These are phyloP conservation scores for Danaus plexippus DNA, from an alignment of 1,140 invertebrate species.

Conservation along the genomic window DNA sequence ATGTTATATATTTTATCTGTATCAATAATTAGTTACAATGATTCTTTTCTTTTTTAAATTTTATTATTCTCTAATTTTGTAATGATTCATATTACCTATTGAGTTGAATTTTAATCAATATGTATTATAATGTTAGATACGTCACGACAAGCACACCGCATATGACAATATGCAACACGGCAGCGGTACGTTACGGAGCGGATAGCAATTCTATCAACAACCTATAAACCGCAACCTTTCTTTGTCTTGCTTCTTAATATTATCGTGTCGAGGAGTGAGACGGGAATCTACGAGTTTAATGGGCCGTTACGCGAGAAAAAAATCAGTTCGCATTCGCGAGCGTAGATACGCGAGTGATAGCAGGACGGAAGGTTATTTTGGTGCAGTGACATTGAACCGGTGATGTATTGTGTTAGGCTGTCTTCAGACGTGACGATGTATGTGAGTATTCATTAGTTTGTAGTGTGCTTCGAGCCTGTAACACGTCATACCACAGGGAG, in stretches of 20 bases:
- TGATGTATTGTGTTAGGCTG: constrained; percentile 1
- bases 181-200: constrained; percentile 64
- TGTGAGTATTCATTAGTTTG: too few relatives aligned
- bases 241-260: constrained; percentile 65
- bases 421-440: too few relatives aligned
- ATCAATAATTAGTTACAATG: too few relatives aligned
- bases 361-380: constrained; percentile 50
- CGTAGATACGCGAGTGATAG: constrained; percentile 71
- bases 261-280: constrained; percentile 57
- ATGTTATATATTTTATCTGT: too few relatives aligned
- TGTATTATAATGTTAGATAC: constrained; percentile 5
- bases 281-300: constrained; percentile 69
- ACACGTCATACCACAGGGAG: too few relatives aligned
- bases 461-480: too few relatives aligned
- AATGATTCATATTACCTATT: too few relatives aligned
- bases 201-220: constrained; percentile 73
- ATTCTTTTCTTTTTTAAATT: too few relatives aligned
- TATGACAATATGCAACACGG: constrained; percentile 71
- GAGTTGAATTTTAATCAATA: too few relatives aligned
- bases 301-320: constrained; percentile 69
- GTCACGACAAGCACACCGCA: constrained; percentile 47
- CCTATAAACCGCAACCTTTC: constrained; percentile 71
- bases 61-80: too few relatives aligned
- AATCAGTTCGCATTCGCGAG: constrained; percentile 70
- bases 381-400: constrained; percentile 34